Conservation (phyloP, 30 jellyfish, hydroid and myxozoan genomes). For the Sanderia malayensis region DNA sequence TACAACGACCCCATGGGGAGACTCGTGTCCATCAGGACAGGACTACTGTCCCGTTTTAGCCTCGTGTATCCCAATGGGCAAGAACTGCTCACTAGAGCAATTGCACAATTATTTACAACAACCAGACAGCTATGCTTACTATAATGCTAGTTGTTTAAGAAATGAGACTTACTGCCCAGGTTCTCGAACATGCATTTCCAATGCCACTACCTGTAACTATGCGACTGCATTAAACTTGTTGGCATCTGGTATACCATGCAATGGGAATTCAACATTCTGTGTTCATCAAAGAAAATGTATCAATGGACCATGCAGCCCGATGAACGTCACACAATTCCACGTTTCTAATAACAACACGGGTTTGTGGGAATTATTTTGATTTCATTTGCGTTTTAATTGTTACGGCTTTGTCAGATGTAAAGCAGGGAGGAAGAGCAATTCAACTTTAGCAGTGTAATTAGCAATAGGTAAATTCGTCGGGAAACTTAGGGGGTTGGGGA, state of each 20-base stretch:
- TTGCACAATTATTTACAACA: slow-evolving; percentile 9
- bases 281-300: slow-evolving; percentile 18
- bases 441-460: too few species aligned
- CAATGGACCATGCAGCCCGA: slow-evolving; percentile 14
- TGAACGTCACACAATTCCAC: not conserved
- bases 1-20: slow-evolving; percentile 38
- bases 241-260: slow-evolving; percentile 26
- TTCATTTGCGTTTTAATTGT: not conserved
- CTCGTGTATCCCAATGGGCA: slow-evolving; percentile 16
- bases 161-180: slow-evolving; percentile 44
- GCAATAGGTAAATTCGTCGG: too few species aligned
- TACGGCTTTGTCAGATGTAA: too few species aligned
- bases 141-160: not conserved
- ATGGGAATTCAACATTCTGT: slow-evolving; percentile 8
- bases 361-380: not conserved
- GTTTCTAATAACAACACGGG: slow-evolving; percentile 31
- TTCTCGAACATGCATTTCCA: slow-evolving; percentile 18
- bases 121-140: slow-evolving; percentile 11
- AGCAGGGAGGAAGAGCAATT: too few species aligned
- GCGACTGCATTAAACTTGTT: slow-evolving; percentile 12
- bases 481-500: too few species aligned
- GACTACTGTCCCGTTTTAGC: slow-evolving; percentile 45
- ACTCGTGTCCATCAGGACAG: not conserved
- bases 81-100: slow-evolving; percentile 13
- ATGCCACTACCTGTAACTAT: slow-evolving; percentile 19